These are phyloP conservation scores for Eristalinus sepulchralis DNA, from an alignment of 2,888 invertebrate species.

Conservation along the genomic window DNA sequence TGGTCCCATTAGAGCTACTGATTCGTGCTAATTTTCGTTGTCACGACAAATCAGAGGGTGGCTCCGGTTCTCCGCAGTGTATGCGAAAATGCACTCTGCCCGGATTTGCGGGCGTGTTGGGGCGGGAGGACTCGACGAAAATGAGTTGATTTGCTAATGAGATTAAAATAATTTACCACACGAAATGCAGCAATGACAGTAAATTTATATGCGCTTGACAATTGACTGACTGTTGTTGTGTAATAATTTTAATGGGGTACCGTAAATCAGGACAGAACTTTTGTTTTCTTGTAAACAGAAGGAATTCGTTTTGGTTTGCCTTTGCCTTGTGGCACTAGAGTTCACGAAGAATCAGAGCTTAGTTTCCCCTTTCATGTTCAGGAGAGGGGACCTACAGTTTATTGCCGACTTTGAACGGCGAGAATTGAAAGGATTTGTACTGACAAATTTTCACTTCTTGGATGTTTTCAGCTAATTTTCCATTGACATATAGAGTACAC, in stretches of 20 bases:
- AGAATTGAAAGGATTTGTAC: no score
- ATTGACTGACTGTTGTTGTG: background rate
- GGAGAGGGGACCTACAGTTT: no score
- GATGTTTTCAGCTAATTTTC: no score
- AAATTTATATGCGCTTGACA: background rate
- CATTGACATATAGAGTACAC: no score
- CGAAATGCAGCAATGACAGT: background rate
- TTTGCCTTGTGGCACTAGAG: no score
- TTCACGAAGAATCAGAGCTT: no score
- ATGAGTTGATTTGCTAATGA: constrained; percentile 30
- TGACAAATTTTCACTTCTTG: no score
- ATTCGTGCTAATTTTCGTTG: constrained; percentile 67
- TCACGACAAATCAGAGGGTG: constrained; percentile 43
- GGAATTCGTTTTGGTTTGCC: background rate
- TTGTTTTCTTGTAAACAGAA: background rate
- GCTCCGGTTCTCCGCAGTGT: background rate
- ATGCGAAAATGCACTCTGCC: constrained; percentile 42
- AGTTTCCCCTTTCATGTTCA: no score
- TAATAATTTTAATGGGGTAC: background rate
- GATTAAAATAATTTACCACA: constrained; percentile 15
- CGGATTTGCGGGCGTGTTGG: background rate
- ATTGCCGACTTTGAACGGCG: no score
- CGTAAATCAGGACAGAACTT: background rate
- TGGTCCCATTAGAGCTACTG: constrained; percentile 64
- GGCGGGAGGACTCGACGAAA: constrained; percentile 1